Conservation (phyloP, 2,797 vertebrate species). For the Brachyrhaphis roseni region DNA sequence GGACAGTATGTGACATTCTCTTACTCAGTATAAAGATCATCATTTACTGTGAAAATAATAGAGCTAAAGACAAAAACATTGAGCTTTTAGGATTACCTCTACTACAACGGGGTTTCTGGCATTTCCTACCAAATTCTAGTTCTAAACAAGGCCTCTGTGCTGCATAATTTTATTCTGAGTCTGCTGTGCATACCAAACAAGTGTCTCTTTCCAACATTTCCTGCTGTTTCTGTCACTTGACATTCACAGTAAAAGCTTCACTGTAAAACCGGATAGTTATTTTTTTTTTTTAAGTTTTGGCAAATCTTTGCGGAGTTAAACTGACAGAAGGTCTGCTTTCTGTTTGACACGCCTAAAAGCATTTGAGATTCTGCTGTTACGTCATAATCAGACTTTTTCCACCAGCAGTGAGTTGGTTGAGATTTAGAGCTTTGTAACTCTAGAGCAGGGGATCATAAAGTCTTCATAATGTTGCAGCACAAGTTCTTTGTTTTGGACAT, state of each 20-base stretch:
- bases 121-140: background rate
- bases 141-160: background rate
- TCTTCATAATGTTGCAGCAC: background rate
- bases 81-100: constrained; percentile 2
- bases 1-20: background rate
- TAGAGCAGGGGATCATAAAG: background rate
- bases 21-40: background rate
- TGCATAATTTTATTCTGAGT: background rate
- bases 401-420: background rate
- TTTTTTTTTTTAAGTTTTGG: background rate
- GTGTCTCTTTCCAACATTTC: constrained; percentile 13
- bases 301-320: constrained; percentile 25
- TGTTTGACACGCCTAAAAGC: constrained; percentile 23
- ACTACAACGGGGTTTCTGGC: background rate
- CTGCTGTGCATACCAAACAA: background rate
- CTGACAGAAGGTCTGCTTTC: constrained; percentile 34
- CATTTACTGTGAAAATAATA: background rate
- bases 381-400: constrained; percentile 1
- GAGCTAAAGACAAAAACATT: background rate
- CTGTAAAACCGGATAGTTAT: constrained; percentile 8
- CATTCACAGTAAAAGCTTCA: constrained; percentile 11
- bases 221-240: constrained; percentile 31
- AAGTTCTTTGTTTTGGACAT: background rate
- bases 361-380: constrained; percentile 10
- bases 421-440: constrained; percentile 11